Percentiles rank a stretch among this genome's conserved stretches.
Evolutionary conservation across 2,113 vertebrate genomes (phyloP).

Genomic region (Alethe castanea): DNA sequence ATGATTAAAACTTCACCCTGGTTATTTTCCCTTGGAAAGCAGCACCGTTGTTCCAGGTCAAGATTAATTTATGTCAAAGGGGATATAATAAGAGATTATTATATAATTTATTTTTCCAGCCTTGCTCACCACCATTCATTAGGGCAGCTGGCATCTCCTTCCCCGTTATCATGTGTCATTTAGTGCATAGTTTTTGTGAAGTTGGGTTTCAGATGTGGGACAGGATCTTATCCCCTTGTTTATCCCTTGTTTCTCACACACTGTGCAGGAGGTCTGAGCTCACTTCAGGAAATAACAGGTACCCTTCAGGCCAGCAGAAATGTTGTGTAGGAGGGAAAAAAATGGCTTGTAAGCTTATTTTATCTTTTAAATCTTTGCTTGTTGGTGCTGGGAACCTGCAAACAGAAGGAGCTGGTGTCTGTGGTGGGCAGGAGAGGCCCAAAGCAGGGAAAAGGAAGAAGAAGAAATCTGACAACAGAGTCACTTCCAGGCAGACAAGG

Average conservation of each 20-base stretch:
- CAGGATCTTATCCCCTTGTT: background rate
- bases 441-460: background rate
- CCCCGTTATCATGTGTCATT: slow-evolving; percentile 41
- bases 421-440: background rate
- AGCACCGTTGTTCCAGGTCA: slow-evolving; percentile 28
- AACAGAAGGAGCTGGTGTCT: background rate
- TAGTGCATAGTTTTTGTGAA: slow-evolving; percentile 6
- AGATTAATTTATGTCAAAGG: slow-evolving; percentile 32
- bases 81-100: slow-evolving; percentile 27
- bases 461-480: background rate
- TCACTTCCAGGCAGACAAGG: background rate
- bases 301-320: background rate
- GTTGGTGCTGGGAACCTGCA: background rate
- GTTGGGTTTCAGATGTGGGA: slow-evolving; percentile 39
- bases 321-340: background rate
- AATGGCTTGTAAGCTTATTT: background rate
- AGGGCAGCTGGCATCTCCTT: slow-evolving; percentile 11
- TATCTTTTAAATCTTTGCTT: background rate
- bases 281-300: background rate
- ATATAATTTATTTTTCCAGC: slow-evolving; percentile 47
- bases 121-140: slow-evolving; percentile 18
- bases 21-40: slow-evolving; percentile 43
- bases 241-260: background rate
- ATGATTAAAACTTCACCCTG: background rate
- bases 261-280: background rate